phyloP scores from a whole-genome alignment of 2,797 vertebrate species.

The Gallirallus australis region DNA sequence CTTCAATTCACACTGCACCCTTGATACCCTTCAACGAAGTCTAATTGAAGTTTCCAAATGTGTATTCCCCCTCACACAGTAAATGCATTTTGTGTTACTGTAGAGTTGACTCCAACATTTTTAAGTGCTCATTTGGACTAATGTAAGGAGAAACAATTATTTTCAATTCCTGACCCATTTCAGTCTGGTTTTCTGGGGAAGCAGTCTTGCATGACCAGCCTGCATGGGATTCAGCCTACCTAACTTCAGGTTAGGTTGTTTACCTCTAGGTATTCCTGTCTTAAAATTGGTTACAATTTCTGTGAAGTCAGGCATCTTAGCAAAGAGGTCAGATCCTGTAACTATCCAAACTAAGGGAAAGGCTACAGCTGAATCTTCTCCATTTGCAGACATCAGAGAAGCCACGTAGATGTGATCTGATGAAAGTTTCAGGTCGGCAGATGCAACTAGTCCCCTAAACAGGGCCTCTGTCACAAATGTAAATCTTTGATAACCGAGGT shows the following conservation, averaged over 20 bases:
- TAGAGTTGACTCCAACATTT: neutral
- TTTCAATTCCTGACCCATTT: conserved; percentile 10
- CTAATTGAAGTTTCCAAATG: neutral
- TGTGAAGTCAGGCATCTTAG: neutral
- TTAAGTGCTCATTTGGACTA: neutral
- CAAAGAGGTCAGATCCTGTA: neutral
- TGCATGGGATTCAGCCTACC: neutral
- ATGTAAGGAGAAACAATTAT: neutral
- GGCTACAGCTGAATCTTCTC: neutral
- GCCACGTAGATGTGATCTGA: neutral
- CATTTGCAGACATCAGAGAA: neutral
- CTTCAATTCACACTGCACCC: neutral
- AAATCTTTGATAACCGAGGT: neutral
- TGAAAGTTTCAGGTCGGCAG: neutral
- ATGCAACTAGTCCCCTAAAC: neutral
- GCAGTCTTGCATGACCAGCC: neutral
- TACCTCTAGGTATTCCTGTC: neutral
- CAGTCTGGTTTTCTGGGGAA: neutral
- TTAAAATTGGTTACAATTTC: neutral
- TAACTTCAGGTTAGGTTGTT: neutral
- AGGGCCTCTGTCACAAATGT: neutral
- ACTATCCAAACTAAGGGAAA: neutral
- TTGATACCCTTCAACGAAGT: neutral
- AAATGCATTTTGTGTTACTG: neutral
- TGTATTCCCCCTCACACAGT: neutral